phyloP scores from a whole-genome alignment of 2,113 vertebrate genomes.

The Diadophis punctatus region DNA sequence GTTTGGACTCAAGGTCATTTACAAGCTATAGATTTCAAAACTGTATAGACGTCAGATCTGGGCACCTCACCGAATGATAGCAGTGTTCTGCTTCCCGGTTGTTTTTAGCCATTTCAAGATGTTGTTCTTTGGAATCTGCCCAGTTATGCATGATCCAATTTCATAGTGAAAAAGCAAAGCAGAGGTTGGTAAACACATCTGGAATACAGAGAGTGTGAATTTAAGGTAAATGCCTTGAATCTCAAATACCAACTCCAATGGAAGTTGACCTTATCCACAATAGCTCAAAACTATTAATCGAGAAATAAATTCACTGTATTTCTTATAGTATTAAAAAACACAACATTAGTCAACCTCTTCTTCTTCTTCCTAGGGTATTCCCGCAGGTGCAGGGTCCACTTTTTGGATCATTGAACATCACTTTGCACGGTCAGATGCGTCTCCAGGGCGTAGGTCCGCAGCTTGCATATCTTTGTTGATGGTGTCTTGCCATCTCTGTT shows the following conservation, averaged over 20 bases:
- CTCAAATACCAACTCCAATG: background rate
- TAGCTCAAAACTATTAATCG: accelerated
- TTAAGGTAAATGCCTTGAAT: slow-evolving; percentile 22
- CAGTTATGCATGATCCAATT: background rate
- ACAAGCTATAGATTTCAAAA: background rate
- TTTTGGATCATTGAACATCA: no score
- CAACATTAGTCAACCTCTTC: background rate
- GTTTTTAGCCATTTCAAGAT: background rate
- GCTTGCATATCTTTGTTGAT: no score
- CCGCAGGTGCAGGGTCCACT: no score
- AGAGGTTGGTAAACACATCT: background rate
- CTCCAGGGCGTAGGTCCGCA: no score
- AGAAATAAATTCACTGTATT: background rate
- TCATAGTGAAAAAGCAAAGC: background rate
- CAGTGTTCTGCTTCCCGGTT: background rate
- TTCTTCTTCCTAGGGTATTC: no score
- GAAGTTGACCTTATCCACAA: background rate
- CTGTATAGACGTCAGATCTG: background rate
- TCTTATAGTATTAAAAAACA: background rate
- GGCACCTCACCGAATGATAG: background rate
- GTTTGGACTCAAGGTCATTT: background rate
- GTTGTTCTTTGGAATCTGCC: background rate
- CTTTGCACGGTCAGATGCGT: no score
- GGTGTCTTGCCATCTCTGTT: no score
- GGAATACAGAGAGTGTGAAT: background rate